phyloP scores from a whole-genome alignment of 2,797 vertebrate species.

The Gymnothorax javanicus region DNA sequence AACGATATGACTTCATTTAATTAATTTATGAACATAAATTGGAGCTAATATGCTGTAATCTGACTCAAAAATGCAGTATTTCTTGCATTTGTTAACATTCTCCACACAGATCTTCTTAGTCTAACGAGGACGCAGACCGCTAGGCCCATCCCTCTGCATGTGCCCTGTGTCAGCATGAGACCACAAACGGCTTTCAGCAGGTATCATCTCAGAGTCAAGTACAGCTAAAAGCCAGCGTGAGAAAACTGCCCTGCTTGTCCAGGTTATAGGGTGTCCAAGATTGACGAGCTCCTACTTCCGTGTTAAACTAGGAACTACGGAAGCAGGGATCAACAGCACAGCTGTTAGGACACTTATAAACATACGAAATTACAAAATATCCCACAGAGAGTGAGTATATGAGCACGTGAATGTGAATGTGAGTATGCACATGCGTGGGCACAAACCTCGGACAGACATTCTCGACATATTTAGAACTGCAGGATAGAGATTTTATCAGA shows the following conservation, averaged over 20 bases:
- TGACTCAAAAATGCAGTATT: neutral
- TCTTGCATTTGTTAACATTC: neutral
- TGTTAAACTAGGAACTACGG: neutral
- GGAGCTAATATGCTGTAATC: neutral
- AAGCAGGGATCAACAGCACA: neutral
- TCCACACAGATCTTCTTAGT: neutral
- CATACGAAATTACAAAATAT: neutral
- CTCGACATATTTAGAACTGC: neutral
- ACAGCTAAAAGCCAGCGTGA: neutral
- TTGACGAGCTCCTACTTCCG: neutral
- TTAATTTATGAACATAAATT: neutral
- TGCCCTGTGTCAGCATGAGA: neutral
- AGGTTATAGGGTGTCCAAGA: neutral
- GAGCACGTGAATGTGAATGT: neutral
- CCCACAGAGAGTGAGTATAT: neutral
- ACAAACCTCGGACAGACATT: neutral
- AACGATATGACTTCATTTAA: neutral
- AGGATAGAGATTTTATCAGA: neutral
- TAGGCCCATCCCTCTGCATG: neutral
- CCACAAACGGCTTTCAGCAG: slow-evolving; percentile 1
- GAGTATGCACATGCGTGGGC: neutral
- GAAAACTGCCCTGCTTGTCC: neutral
- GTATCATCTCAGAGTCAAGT: neutral
- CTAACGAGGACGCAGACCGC: neutral
- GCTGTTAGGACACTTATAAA: neutral